Evolutionary conservation across 2,797 vertebrate genomes (phyloP).

Genomic region (Phoxinus dragarum): DNA sequence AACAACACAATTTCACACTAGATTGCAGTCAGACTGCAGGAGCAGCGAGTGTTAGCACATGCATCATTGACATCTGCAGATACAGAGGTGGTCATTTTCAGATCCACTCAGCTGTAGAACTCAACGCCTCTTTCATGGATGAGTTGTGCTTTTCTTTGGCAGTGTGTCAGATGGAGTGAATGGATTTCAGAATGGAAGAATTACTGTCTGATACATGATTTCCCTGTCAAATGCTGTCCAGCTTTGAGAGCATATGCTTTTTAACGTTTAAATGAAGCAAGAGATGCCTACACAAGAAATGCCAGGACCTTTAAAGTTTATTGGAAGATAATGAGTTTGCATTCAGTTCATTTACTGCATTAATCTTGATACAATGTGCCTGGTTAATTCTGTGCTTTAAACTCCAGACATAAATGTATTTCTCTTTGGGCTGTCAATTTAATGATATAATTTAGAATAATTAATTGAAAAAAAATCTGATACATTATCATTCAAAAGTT

Average conservation of each 20-base stretch:
- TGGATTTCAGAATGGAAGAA: slow-evolving; percentile 27
- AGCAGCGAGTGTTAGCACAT: slow-evolving; percentile 44
- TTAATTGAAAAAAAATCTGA: neutral
- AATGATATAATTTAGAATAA: neutral
- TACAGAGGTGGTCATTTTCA: slow-evolving; percentile 20
- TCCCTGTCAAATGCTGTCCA: slow-evolving; percentile 22
- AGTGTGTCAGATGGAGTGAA: slow-evolving; percentile 29
- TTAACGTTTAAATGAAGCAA: slow-evolving; percentile 8
- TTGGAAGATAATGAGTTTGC: neutral
- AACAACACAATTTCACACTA: slow-evolving; percentile 1
- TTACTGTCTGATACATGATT: slow-evolving; percentile 17
- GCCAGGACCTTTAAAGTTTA: neutral
- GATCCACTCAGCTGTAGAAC: slow-evolving; percentile 2
- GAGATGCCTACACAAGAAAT: neutral
- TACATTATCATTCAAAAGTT: neutral
- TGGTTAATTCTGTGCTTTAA: neutral
- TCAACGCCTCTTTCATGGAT: neutral
- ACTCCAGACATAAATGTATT: neutral
- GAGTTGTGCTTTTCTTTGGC: slow-evolving; percentile 16
- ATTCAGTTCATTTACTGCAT: neutral
- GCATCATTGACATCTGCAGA: slow-evolving; percentile 23
- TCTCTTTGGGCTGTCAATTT: slow-evolving; percentile 3
- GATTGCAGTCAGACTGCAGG: slow-evolving; percentile 29
- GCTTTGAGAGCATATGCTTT: slow-evolving; percentile 9
- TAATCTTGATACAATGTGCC: slow-evolving; percentile 19